These are phyloP conservation scores for Ophioninae sp. DNA, from an alignment of 2,888 invertebrate genomes.

Conservation along the genomic window DNA sequence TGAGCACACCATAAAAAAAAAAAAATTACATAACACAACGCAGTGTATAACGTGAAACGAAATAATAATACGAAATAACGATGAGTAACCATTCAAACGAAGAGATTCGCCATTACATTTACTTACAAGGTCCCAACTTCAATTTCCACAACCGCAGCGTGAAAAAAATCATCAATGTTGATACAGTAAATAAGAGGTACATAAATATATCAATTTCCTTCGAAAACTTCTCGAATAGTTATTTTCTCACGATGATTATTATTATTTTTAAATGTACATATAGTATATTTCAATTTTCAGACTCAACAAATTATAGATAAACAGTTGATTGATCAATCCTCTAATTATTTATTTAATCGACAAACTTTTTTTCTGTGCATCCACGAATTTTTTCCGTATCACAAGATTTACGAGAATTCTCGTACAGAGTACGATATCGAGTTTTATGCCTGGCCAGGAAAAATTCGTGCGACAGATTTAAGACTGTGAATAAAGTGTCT, in stretches of 20 bases:
- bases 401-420: conserved; percentile 13
- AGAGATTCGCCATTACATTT: conserved; percentile 56
- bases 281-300: too few relatives aligned
- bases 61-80: conserved; percentile 24
- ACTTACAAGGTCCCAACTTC: conserved; percentile 73
- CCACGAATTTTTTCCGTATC: conserved; percentile 3
- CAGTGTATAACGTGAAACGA: conserved; percentile 31
- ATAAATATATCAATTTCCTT: not conserved
- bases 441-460: conserved; percentile 10
- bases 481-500: conserved; percentile 8
- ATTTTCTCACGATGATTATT: not conserved
- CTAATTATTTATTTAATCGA: not conserved
- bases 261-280: too few relatives aligned
- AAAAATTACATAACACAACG: not conserved
- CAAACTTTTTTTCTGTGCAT: not conserved
- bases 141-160: conserved; percentile 73
- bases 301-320: too few relatives aligned
- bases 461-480: not conserved
- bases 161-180: conserved; percentile 68
- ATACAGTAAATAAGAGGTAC: conserved; percentile 19
- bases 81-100: conserved; percentile 26
- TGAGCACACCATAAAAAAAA: conserved; percentile 23
- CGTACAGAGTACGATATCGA: not conserved
- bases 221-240: not conserved
- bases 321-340: too few relatives aligned